phyloP scores from a whole-genome alignment of 1,140 invertebrate species.

The Sinonovacula constricta region DNA sequence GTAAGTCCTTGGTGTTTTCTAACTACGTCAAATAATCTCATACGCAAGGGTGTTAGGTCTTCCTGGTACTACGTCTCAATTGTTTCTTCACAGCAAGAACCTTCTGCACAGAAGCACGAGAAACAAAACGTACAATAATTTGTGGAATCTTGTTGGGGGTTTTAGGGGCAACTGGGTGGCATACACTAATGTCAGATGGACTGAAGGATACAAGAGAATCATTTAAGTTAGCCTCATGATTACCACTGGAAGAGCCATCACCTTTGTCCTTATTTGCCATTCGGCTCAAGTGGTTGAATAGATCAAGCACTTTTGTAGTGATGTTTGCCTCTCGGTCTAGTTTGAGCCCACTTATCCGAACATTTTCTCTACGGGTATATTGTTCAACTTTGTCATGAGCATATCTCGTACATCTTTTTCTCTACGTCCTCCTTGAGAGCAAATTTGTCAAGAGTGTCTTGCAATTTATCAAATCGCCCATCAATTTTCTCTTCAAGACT shows the following conservation, averaged over 20 bases:
- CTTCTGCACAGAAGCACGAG: too few species aligned
- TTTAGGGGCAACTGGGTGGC: background rate
- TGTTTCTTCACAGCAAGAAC: too few species aligned
- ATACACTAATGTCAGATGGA: background rate
- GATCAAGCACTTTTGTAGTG: conserved; percentile 1
- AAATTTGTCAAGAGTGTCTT: background rate
- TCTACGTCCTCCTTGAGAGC: background rate
- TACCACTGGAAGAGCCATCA: background rate
- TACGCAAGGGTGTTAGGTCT: background rate
- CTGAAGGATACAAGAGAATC: background rate
- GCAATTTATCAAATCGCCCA: background rate
- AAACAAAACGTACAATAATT: too few species aligned
- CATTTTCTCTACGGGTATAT: background rate
- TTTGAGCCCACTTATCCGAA: conserved; percentile 1
- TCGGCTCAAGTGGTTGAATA: background rate
- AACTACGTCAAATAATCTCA: background rate
- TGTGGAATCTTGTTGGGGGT: background rate
- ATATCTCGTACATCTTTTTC: conserved; percentile 1
- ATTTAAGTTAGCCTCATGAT: background rate
- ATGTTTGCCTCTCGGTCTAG: background rate
- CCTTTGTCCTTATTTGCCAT: background rate
- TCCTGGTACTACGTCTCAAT: too few species aligned
- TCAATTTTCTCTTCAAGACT: too few species aligned
- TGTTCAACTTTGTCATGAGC: background rate
- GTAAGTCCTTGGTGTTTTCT: background rate